Evolutionary conservation across 2,797 vertebrate genomes (phyloP).

Genomic region (Mormyrops boulengeri): DNA sequence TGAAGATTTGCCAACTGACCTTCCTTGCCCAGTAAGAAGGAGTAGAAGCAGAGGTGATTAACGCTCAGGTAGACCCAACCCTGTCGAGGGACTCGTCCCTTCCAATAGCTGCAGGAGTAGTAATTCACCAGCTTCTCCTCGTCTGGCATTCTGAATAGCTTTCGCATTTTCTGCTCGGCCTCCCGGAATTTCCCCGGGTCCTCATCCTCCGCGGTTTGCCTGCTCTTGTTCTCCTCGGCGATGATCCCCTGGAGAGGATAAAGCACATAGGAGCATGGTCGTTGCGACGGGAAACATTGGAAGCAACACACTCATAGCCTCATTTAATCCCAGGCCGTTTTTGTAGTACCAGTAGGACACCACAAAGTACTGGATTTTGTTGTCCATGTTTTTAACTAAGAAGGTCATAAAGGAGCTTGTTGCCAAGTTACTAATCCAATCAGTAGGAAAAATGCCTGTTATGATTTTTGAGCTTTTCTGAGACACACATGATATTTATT

Average conservation of each 20-base stretch:
- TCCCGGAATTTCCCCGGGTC: constrained; percentile 92
- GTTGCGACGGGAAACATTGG: background rate
- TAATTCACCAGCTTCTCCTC: constrained; percentile 96
- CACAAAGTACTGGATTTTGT: background rate
- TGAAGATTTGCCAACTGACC: constrained; percentile 55
- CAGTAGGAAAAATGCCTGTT: background rate
- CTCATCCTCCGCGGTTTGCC: constrained; percentile 75
- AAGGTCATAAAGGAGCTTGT: background rate
- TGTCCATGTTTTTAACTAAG: background rate
- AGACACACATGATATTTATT: background rate
- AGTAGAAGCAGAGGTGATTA: constrained; percentile 97
- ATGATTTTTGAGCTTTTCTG: background rate
- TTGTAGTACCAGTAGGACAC: background rate
- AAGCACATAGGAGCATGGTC: background rate
- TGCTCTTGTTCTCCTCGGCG: constrained; percentile 86
- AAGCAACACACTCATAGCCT: background rate
- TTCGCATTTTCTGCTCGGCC: constrained; percentile 89
- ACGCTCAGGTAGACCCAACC: constrained; percentile 93
- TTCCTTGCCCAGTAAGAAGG: constrained; percentile 89
- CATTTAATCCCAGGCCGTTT: background rate
- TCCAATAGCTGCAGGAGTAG: constrained; percentile 97
- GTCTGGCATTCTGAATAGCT: constrained; percentile 90
- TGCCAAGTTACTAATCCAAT: background rate
- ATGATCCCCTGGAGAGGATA: constrained; percentile 77
- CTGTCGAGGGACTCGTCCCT: constrained; percentile 86